Evolutionary conservation across 2,888 invertebrate genomes (phyloP), one percentile per base, ranked within the genome.

Genomic region (Crioceris asparagi): DNA sequence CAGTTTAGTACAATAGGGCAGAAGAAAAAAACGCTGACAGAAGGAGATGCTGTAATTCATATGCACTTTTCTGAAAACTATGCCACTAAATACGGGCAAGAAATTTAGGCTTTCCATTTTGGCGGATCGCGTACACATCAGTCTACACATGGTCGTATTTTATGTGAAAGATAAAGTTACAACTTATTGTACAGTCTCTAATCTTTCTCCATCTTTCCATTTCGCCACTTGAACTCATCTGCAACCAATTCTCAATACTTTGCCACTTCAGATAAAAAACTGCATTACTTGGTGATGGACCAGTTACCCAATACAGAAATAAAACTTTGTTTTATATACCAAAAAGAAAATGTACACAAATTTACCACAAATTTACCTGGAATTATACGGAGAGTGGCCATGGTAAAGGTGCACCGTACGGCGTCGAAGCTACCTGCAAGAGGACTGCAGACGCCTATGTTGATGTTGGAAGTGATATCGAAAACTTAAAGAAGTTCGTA

Each of bases 361-460:
- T 7, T 21, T 6, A 7, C 10, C 21, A 21, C 21, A 21, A 21
- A 10, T 21, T 21, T 10, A 21, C 21, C 21, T 21, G 21, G 21
- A 21, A 21, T 21, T 21, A 21, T 10, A 21, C 21, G 6, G 21
- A 21, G 21, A 21, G 7, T 21, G 21, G 21, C 6, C 21, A 21
- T 10, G 21, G 21, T 6, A 21, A 21, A 21, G 21, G 21, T 6
- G 21, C 44, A 14, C 36, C 41, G 5, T 34, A 40, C 46, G 56
- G 57, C 7, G 35, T 57, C 17, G 58, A 55, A 14, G 59, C 47
- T 1, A 33, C 47, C 11, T 21, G 55, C n/a, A 59, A 57, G 39
- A 46, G 53, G 44, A 46, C 46, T 8, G 57, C 53, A 5, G 55
- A 48, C 38, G 18, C 25, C 19, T 8, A 43, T 15, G 38, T 43